Base-by-base conservation (phyloP, 2,888 invertebrate genomes). In the Platyscelio sp. region DNA sequence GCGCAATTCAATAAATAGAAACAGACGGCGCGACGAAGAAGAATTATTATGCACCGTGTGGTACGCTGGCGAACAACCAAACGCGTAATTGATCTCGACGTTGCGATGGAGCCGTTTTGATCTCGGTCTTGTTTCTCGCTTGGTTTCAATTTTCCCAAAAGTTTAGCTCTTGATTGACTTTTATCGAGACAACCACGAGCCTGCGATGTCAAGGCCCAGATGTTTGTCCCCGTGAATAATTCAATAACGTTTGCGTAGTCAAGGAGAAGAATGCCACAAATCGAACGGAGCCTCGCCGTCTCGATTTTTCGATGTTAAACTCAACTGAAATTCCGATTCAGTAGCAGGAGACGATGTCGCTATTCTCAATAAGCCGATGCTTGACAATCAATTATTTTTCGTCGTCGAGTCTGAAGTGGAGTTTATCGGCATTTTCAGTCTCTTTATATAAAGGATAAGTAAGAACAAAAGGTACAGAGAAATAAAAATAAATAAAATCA, bases 1-100 rank as follows among this genome's bases (percentile, higher is more conserved):
- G 78, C 74, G 61, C 68, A 72, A 78, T 77, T 68, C 20, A 83
- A 83, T 83, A 83, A 78, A 78, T 78, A 83, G 61, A 75, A 81
- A 75, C 81, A 63, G 68, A 68, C 75, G 63, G 56, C 38, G 70
- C 54, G 56, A 70, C 29, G 38, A 72, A 67, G 40, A 83, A 72
- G 22, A 1, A 24, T 75, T 13, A 11, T 54, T 43, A 54, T 75
- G 61, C 40, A 58, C 18, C n/a, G 38, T 24, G 24, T 56, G 24
- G 60, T 71, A 56, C 46, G 29, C 49, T 71, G 58, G 60, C 27
- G 71, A 79, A 72, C 49, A 79, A 79, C 58, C 18, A 56, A 79
- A 71, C 9, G 26, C 11, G 15, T 18, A 56, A 58, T 49, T 18
- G 49, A 43, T 60, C 38, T 65, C 65, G 56, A 61, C 51, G 65